These are phyloP conservation scores for Arenaria interpres DNA, from an alignment of 2,113 vertebrate genomes.

Conservation along the genomic window DNA sequence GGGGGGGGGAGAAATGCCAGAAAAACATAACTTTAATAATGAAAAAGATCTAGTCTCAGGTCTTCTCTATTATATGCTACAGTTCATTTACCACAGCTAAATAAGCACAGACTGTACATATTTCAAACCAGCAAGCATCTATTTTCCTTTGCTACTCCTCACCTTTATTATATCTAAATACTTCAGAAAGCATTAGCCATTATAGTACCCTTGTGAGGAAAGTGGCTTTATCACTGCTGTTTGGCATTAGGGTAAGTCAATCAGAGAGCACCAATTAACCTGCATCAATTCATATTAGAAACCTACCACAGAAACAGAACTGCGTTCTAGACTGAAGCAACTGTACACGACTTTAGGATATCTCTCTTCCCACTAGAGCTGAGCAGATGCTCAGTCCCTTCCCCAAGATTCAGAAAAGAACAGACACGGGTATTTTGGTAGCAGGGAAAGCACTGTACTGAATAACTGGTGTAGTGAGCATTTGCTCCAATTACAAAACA, in stretches of 20 bases:
- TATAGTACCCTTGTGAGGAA: not conserved
- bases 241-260: not conserved
- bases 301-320: not conserved
- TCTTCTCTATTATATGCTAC: not conserved
- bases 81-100: not conserved
- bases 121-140: not conserved
- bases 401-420: not conserved
- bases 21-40: not conserved
- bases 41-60: not conserved
- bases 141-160: not conserved
- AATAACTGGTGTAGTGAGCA: not conserved
- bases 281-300: not conserved
- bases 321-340: fast-evolving
- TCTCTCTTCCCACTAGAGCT: not conserved
- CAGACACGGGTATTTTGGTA: not conserved
- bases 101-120: not conserved
- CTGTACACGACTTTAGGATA: fast-evolving
- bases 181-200: not conserved
- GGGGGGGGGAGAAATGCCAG: not conserved
- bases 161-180: not conserved
- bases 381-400: not conserved
- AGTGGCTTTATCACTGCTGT: not conserved
- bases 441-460: not conserved
- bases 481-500: not conserved
- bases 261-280: not conserved